Evolutionary conservation across 1,140 invertebrate genomes (phyloP), one percentile per base, ranked within the genome.

Genomic region (Varroa destructor): DNA sequence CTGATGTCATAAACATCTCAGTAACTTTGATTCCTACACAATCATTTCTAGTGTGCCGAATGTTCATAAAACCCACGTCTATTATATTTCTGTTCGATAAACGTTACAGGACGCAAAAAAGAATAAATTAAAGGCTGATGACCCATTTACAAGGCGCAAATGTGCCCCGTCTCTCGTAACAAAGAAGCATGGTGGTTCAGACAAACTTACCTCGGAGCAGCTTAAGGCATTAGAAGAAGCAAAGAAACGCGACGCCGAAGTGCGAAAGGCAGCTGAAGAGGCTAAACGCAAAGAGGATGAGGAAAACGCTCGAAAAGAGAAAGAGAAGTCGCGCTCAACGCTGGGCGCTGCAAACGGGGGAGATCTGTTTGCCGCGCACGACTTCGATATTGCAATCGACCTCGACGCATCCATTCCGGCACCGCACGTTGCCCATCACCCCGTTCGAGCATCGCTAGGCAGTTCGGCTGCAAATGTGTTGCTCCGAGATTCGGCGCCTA

Each of bases 371-470:
- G 88, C 88, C 70, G 87, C 93, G 72, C 93, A 97, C 79, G 90
- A 97, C 81, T 97, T 97, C 81, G 93, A 97, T 77, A 96, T 97
- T 75, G 90, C 87, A 79, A 91, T 95, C 73, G 92, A 96, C 79
- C 82, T 97, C 72, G 90, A 92, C 80, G 86, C 92, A 74, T 87
- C 89, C 71, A 81, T 88, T 74, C 83, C 87, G 6, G 67, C 57
- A 1, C 64, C 43, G 10, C 43, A 54, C 5, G 42, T 67, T 0
- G 54, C 74, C 3, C 54, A 58, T 14, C 54, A 58, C 14, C 40
- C 64, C 1, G 74, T 61, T 67, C 6, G 46, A 55, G 70, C 70
- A 43, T 56, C 61, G n/a, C 56, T 67, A 36, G 37, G 42, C n/a
- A 46, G 56, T 55, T 54, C 46, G 36, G 36, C n/a, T 73, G 8